Percentiles rank a stretch among this genome's conserved stretches.
Evolutionary conservation across 1,140 invertebrate species (phyloP).

Genomic region (Cataglyphis hispanica): DNA sequence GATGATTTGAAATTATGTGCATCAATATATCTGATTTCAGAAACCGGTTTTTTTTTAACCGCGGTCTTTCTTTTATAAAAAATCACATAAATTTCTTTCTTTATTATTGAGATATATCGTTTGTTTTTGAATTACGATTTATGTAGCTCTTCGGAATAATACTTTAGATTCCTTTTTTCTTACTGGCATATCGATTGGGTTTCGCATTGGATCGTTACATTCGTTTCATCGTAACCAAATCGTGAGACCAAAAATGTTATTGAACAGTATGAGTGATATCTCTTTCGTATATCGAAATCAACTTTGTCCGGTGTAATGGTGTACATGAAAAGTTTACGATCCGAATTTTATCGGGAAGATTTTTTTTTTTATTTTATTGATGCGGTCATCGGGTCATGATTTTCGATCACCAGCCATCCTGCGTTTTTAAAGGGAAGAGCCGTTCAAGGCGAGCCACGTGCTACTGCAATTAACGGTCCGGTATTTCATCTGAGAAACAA

Average conservation of each 20-base stretch:
- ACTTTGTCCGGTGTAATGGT: not conserved
- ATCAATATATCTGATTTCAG: not conserved
- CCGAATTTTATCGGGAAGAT: not conserved
- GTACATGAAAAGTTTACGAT: not conserved
- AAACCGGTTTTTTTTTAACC: not conserved
- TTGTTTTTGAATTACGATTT: not conserved
- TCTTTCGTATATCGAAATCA: not conserved
- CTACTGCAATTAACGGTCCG: constrained; percentile 60
- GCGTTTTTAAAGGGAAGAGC: constrained; percentile 62
- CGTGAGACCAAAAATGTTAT: not conserved
- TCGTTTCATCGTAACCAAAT: not conserved
- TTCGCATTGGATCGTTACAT: not conserved
- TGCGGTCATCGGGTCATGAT: not conserved
- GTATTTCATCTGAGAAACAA: constrained; percentile 71
- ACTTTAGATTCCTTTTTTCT: not conserved
- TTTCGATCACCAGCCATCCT: constrained; percentile 34
- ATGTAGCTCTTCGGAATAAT: not conserved
- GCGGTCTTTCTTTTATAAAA: not conserved
- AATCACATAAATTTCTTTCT: not conserved
- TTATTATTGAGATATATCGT: not conserved
- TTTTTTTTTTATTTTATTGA: no score
- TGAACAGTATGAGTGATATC: constrained; percentile 7
- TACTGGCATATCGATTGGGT: not conserved
- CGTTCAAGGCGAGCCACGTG: constrained; percentile 67
- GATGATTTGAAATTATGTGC: not conserved